Conservation (phyloP, 2,888 invertebrate genomes). For the Stenurella melanura region DNA sequence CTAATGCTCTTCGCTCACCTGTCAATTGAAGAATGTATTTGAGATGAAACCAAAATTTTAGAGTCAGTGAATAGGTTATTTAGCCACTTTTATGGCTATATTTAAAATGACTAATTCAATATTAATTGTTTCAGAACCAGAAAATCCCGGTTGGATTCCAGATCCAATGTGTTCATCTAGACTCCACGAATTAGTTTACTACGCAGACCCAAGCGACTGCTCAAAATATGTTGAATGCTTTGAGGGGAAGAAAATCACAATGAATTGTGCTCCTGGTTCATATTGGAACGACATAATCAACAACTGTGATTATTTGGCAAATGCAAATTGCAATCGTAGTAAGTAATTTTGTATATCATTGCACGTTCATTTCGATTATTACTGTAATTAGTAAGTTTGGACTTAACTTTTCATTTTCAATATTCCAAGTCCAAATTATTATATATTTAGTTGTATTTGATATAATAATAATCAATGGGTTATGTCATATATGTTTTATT, state of each 20-base stretch:
- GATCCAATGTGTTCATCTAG: constrained; percentile 48
- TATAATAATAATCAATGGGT: no score
- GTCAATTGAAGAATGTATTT: no score
- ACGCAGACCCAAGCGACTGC: constrained; percentile 39
- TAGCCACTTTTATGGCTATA: no score
- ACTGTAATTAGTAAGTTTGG: no score
- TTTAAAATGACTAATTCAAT: background rate
- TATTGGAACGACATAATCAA: constrained; percentile 38
- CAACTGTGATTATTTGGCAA: constrained; percentile 23
- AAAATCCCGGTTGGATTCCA: constrained; percentile 23
- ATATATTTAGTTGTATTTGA: no score
- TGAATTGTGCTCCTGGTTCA: constrained; percentile 42
- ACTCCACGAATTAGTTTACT: constrained; percentile 25
- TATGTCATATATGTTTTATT: no score
- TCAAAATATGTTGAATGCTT: constrained; percentile 44
- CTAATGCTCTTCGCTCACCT: no score
- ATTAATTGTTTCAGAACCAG: background rate
- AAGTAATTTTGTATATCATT: constrained; percentile 9
- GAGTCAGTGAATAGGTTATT: no score
- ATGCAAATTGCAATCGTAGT: constrained; percentile 40
- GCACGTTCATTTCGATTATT: no score
- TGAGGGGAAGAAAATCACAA: constrained; percentile 31
- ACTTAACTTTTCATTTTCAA: no score
- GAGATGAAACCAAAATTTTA: no score
- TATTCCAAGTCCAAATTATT: no score